Evolutionary conservation across 2,113 vertebrate species (phyloP).

Genomic region (Petrocephalus zakoni): DNA sequence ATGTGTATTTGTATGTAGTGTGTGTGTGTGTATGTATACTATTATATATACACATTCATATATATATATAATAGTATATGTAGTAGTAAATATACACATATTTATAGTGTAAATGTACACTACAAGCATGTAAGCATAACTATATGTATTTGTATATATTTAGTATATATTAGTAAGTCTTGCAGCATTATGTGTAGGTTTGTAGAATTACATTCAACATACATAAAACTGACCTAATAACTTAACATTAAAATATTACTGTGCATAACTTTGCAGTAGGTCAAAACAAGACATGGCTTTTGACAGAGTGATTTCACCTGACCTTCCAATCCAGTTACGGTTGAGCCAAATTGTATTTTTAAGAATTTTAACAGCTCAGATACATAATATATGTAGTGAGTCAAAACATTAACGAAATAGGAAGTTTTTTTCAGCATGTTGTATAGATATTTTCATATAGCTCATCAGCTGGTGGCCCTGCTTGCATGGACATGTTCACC

Average conservation of each 20-base stretch:
- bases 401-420: not conserved
- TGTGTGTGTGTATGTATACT: too few relatives aligned
- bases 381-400: not conserved
- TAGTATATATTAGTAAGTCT: too few relatives aligned
- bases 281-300: not conserved
- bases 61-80: too few relatives aligned
- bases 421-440: not conserved
- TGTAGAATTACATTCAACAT: not conserved
- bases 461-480: not conserved
- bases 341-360: not conserved
- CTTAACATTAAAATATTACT: not conserved
- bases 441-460: not conserved
- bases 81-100: not conserved
- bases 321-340: not conserved
- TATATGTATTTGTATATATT: not conserved
- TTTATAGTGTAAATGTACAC: too few relatives aligned
- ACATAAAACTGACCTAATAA: too few relatives aligned
- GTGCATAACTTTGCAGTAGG: not conserved
- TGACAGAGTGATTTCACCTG: not conserved
- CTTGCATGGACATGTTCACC: not conserved
- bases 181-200: not conserved
- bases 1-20: too few relatives aligned
- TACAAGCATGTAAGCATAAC: not conserved
- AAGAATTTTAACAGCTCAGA: not conserved
- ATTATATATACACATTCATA: too few relatives aligned